These are phyloP conservation scores for Himantopus leucocephalus DNA, from an alignment of 2,113 vertebrate species.

Conservation along the genomic window DNA sequence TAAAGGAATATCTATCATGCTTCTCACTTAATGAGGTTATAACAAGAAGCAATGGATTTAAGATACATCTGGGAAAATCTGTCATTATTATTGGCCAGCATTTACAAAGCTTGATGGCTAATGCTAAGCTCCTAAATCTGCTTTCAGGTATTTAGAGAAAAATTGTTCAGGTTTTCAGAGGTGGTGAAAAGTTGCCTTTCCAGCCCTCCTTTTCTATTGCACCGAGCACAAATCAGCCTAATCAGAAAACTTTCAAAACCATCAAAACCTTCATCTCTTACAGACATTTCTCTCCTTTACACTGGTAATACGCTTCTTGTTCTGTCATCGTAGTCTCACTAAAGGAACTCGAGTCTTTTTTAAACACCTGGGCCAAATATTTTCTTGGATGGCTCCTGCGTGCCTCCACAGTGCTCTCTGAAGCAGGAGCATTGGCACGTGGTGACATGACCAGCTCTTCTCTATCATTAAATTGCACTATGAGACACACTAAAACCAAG, in stretches of 20 bases:
- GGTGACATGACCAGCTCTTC: not conserved
- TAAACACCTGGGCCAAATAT: not conserved
- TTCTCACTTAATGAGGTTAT: not conserved
- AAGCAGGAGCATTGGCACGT: not conserved
- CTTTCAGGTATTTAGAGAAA: not conserved
- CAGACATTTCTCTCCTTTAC: not conserved
- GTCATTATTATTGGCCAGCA: not conserved
- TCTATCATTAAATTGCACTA: not conserved
- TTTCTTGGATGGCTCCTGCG: not conserved
- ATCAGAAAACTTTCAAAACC: not conserved
- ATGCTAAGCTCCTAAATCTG: not conserved
- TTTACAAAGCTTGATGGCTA: not conserved
- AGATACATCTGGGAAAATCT: slow-evolving; percentile 9
- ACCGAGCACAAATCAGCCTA: not conserved
- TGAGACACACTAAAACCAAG: not conserved
- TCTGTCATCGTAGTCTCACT: not conserved
- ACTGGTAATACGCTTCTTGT: not conserved
- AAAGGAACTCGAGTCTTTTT: not conserved
- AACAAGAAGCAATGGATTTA: slow-evolving; percentile 31
- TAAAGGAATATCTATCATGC: not conserved
- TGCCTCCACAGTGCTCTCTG: not conserved
- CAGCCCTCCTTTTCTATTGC: not conserved
- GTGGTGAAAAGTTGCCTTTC: slow-evolving; percentile 2
- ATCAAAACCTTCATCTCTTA: not conserved
- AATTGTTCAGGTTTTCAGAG: not conserved